phyloP scores from a whole-genome alignment of 2,888 invertebrate species.

The Masnerella sp. region DNA sequence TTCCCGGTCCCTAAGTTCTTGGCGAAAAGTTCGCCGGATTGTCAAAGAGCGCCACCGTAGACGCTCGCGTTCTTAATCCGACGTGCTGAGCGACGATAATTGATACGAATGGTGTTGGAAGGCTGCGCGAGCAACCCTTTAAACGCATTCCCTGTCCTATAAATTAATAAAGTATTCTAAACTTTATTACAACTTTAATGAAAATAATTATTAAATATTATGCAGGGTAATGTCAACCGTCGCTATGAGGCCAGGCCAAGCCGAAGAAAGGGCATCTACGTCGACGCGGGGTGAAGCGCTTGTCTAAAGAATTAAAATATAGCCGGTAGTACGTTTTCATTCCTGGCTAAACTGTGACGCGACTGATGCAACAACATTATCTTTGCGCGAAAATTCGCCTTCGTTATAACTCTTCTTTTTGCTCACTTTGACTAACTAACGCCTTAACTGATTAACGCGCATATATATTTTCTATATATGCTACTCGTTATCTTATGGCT shows the following conservation, averaged over 20 bases:
- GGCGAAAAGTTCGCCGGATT: conserved; percentile 40
- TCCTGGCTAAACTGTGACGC: conserved; percentile 74
- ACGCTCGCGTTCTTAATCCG: conserved; percentile 65
- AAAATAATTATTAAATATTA: conserved; percentile 78
- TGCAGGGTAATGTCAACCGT: conserved; percentile 73
- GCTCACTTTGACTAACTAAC: too few species aligned
- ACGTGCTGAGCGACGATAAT: conserved; percentile 71
- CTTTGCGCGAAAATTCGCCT: conserved; percentile 67
- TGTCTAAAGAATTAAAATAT: conserved; percentile 77
- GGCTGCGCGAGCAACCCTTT: conserved; percentile 69
- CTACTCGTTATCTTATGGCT: too few species aligned
- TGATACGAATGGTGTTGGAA: conserved; percentile 73
- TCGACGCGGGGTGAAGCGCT: conserved; percentile 64
- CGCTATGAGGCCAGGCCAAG: conserved; percentile 66
- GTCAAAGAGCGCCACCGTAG: too few species aligned
- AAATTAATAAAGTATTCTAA: conserved; percentile 78
- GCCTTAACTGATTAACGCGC: too few species aligned
- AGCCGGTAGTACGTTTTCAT: conserved; percentile 77
- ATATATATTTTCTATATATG: too few species aligned
- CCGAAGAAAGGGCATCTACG: conserved; percentile 68
- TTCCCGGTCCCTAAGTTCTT: too few species aligned
- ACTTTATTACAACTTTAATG: conserved; percentile 78
- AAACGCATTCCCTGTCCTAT: conserved; percentile 73
- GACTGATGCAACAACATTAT: conserved; percentile 75
- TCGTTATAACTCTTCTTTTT: conserved; percentile 51